Evolutionary conservation across 2,113 vertebrate species (phyloP), one percentile per base, ranked within the genome.

Genomic region (Macroglossus sobrinus): DNA sequence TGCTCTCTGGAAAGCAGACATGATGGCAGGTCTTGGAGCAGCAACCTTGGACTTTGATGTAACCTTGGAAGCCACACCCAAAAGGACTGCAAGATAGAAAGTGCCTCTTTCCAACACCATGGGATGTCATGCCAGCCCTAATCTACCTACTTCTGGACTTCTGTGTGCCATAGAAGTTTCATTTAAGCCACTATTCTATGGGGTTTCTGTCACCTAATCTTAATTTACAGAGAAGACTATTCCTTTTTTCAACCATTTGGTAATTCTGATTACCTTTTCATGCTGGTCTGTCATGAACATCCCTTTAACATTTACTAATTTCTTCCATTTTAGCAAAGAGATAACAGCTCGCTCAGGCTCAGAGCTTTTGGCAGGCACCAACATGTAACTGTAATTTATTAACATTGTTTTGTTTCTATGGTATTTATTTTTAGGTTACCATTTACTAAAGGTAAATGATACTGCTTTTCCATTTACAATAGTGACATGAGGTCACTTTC

Each of bases 371-470:
- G 95, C 93, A 89, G 89, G 78, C 12, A 12, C 38, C 38, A 63
- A 45, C 38, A 68, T 88, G 80, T 74, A 24, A 55, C 30, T 84
- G 19, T 84, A 71, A 87, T 93, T 94, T 91, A 95, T 91, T 53
- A 89, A 63, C 89, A 86, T 96, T 95, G 85, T 97, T 96, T 97
- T 90, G 91, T 97, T 97, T 93, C 96, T 89, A 91, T 94, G 95
- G 95, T 74, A 82, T 92, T 97, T 97, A 97, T 97, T 98, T 98
- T 97, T 97, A 95, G 95, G 74, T 96, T 93, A 47, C 89, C 91
- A 86, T 95, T 97, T 97, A 96, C 94, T 97, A 96, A 95, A 96
- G 94, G 95, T 91, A 95, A 96, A 72, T 81, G 89, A 93, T 93
- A 66, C 50, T 69, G 72, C 63, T 96, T 97, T 96, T 95, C 94